Evolutionary conservation across 2,797 vertebrate genomes (phyloP), one percentile per base, ranked within the genome.

Genomic region (Poeciliopsis turneri): DNA sequence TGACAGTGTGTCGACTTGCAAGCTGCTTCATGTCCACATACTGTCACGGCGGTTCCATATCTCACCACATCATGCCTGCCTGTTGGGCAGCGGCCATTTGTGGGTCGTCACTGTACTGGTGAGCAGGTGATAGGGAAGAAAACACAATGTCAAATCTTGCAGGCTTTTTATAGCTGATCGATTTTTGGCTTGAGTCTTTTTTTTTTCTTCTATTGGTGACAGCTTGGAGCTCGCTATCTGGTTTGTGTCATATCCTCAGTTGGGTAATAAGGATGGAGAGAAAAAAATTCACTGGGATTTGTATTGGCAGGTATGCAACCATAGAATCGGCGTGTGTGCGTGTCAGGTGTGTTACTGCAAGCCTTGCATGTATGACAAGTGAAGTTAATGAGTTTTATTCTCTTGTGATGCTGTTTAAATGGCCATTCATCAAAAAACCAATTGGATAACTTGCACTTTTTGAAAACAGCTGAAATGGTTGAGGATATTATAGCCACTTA

Each of bases 111-210:
- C 41, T 43, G 59, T 4, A 9, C 59, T 33, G 78, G 76, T 66
- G 79, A 85, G 86, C 77, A 9, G 82, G 83, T 83, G 88, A 90
- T 81, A 73, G 13, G 86, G 75, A 86, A 83, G 79, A 85, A 84
- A 86, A 79, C 78, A 81, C 75, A 36, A 39, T 83, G 89, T 86
- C 89, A 91, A 86, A 86, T 68, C 82, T 88, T 53, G 84, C 86
- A 8, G 78, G 90, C 93, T 94, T 93, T 93, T 93, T 93, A 93
- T 75, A 82, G 87, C 85, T 86, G 89, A 93, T 94, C 90, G 82
- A 94, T 94, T 92, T 59, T 90, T 90, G 83, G 85, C 83, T 84
- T 3, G 83, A 84, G 83, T 61, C 79, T 84, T 90, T 89, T 88
- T 61, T 64, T 78, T 90, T 64, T 0, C 78, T 90, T 89, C 79